Conservation (phyloP, 2,888 invertebrate genomes). For the Tipula helvola region DNA sequence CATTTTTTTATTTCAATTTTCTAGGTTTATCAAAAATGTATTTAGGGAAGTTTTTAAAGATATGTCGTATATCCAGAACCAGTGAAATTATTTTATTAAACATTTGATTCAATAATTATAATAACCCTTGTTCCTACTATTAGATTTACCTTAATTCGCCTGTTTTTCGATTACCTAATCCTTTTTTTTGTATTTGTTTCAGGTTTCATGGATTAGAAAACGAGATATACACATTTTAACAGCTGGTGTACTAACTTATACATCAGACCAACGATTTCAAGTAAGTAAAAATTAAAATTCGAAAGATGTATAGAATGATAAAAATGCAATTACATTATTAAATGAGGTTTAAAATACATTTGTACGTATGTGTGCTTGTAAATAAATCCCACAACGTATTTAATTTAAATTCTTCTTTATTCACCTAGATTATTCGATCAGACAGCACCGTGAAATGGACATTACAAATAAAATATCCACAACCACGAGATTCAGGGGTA, state of each 20-base stretch:
- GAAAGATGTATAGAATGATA: neutral
- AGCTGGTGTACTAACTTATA: constrained; percentile 12
- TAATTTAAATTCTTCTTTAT: neutral
- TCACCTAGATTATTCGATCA: constrained; percentile 14
- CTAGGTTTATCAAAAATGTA: too few relatives aligned
- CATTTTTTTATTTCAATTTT: too few relatives aligned
- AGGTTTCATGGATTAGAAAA: constrained; percentile 14
- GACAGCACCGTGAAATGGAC: constrained; percentile 78
- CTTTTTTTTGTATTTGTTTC: neutral
- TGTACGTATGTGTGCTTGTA: too few relatives aligned
- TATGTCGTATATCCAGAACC: too few relatives aligned
- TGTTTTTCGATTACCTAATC: neutral
- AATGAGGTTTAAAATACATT: too few relatives aligned
- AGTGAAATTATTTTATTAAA: too few relatives aligned
- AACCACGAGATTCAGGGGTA: constrained; percentile 62
- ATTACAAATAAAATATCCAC: constrained; percentile 68
- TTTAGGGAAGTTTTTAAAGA: too few relatives aligned
- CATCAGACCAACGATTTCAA: constrained; percentile 15
- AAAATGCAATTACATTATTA: neutral
- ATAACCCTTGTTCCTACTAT: too few relatives aligned
- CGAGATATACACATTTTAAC: constrained; percentile 14
- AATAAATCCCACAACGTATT: neutral
- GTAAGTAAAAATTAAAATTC: neutral
- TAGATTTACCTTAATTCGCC: too few relatives aligned
- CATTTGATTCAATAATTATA: too few relatives aligned